Base-by-base conservation (phyloP, 2,888 invertebrate genomes). In the Athrips mouffetella region DNA sequence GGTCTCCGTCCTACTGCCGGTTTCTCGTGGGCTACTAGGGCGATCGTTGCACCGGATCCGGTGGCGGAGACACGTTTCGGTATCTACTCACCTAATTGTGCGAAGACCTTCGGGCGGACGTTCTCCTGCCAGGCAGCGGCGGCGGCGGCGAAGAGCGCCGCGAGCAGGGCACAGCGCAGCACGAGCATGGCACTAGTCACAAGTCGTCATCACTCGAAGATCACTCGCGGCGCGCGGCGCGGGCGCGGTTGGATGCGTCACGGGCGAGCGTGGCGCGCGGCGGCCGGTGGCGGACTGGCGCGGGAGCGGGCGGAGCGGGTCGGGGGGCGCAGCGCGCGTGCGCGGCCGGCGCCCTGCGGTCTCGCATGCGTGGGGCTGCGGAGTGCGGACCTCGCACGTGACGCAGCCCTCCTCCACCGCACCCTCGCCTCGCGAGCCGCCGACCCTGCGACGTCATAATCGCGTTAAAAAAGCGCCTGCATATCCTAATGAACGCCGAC, bases 21-120 rank as follows among this genome's bases (percentile, higher is more conserved):
- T 62, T 61, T 58, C 66, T 58, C 55, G 62, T 66, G 67, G 69
- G 70, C 68, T 66, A 76, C 76, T 73, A 71, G 68, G 67, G 59
- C 66, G 75, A 76, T 76, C 74, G 78, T 80, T 75, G 71, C 66
- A 73, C 55, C 54, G 73, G 67, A 77, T 76, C 74, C 74, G 74
- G 60, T 69, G 72, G 65, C 74, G 71, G 63, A 64, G 65, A 63
- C 70, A 71, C 69, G 67, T 68, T 68, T 67, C 65, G 60, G 59
- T 60, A n/a, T n/a, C n/a, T n/a, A 62, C 95, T 94, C 86, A 96
- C 96, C 96, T 92, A 95, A 90, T 92, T 95, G 94, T 81, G 95
- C 95, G 91, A 94, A 95, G 92, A 96, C 94, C 92, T 96, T 96
- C 75, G 96, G 96, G 89, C 95, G 91, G 84, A 95, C 93, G 89